Percentiles rank a stretch among this genome's conserved stretches.
phyloP scores from a whole-genome alignment of 2,888 invertebrate species.

The Hirtodrosophila trivittata region DNA sequence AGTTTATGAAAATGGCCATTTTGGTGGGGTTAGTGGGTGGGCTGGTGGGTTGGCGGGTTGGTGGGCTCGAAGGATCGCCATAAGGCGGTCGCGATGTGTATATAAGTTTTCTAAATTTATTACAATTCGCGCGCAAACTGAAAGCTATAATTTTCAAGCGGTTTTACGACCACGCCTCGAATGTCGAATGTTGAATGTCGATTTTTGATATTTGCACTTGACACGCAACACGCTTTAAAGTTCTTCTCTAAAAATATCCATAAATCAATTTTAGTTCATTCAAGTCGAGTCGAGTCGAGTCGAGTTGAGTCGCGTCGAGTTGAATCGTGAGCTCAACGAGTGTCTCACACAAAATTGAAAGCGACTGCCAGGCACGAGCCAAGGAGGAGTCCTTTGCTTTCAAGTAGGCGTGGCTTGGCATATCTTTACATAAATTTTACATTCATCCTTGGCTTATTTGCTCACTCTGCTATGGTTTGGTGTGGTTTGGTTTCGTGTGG shows the following conservation, averaged over 20 bases:
- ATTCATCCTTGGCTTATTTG: slow-evolving; percentile 62
- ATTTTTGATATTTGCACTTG: slow-evolving; percentile 78
- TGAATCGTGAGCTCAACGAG: slow-evolving; percentile 43
- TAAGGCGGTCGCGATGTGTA: slow-evolving; percentile 54
- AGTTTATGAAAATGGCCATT: slow-evolving; percentile 64
- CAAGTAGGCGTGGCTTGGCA: slow-evolving; percentile 38
- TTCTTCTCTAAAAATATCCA: slow-evolving; percentile 73
- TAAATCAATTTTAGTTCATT: slow-evolving; percentile 74
- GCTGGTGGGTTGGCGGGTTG: background rate
- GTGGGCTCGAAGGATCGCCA: slow-evolving; percentile 5
- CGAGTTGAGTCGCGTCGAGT: slow-evolving; percentile 16
- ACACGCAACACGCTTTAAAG: slow-evolving; percentile 76
- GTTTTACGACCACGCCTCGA: slow-evolving; percentile 73
- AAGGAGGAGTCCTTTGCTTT: background rate
- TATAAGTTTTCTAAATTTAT: slow-evolving; percentile 76
- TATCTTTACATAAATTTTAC: slow-evolving; percentile 73
- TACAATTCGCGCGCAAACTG: slow-evolving; percentile 76
- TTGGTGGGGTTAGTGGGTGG: background rate
- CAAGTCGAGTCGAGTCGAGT: slow-evolving; percentile 43
- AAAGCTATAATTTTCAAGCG: slow-evolving; percentile 78
- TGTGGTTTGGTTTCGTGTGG: background rate
- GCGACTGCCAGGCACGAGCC: slow-evolving; percentile 21
- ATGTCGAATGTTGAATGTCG: slow-evolving; percentile 61
- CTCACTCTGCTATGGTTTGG: slow-evolving; percentile 11
- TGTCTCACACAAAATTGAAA: slow-evolving; percentile 69